Evolutionary conservation across 30 jellyfish, hydroid and myxozoan species (phyloP), one percentile per base, ranked within the genome.

Genomic region (Aurelia sp.): DNA sequence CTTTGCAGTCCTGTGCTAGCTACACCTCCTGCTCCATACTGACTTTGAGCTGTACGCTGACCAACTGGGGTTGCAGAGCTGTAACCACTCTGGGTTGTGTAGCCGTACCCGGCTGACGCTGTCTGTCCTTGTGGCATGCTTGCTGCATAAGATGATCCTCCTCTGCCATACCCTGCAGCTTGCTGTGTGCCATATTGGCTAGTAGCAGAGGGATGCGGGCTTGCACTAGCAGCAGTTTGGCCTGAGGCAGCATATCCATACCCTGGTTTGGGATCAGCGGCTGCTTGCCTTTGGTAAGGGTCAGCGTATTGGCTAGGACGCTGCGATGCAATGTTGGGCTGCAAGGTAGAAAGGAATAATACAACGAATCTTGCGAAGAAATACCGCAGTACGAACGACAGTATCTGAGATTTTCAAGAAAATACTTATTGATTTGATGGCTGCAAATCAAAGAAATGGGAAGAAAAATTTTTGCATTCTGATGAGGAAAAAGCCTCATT

Each of bases 241-340:
- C 37, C 23, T 37, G 63, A 12, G 53, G 33, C n/a, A 11, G 50
- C 67, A 60, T 59, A 76, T 11, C 76, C 78, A 12, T 23, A 40
- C 17, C 78, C 17, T 6, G 79, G 12, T 35, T 44, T 16, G 21
- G 62, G 62, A 9, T 27, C 78, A 37, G 50, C 44, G 66, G 63
- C 47, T 51, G 75, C 20, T 62, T 44, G 20, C 67, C 63, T 22
- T 58, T 76, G 47, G 30, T 76, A 76, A 0, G 87, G 75, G 18
- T 76, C 87, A 30, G 60, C 47, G 64, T 76, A 76, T 53, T 61
- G 77, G 22, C 11, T 59, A 59, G 69, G 23, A 59, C 69, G 69
- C 33, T 59, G 69, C 27, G 33, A 21, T 59, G 69, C 23, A 18
- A 18, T 13, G 31, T 21, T 35, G 20, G 77, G 70, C 51, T 72